Conservation (phyloP, 2,888 invertebrate species). For the Agrilus cyanescens region DNA sequence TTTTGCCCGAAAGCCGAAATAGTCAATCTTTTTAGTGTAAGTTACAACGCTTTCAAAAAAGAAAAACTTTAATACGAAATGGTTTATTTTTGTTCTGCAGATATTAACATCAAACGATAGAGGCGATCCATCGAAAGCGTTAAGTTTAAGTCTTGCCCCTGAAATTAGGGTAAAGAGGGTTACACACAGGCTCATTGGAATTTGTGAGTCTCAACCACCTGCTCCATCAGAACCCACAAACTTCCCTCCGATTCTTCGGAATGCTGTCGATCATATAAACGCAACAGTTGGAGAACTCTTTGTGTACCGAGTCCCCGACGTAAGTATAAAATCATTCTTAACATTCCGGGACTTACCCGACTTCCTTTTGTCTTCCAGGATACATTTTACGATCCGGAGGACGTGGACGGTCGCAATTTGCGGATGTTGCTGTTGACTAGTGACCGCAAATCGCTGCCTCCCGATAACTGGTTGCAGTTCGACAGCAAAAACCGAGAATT, state of each 20-base stretch:
- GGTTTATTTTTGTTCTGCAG: constrained; percentile 27
- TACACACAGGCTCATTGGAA: constrained; percentile 52
- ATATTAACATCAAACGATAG: constrained; percentile 41
- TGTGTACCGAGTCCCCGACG: constrained; percentile 69
- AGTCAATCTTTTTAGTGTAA: constrained; percentile 52
- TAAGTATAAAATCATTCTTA: constrained; percentile 29
- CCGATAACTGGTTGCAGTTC: constrained; percentile 77
- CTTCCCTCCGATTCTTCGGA: constrained; percentile 65
- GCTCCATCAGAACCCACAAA: constrained; percentile 46
- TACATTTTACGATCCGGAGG: constrained; percentile 83
- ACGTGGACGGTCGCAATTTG: constrained; percentile 61
- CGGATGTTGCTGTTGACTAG: constrained; percentile 61
- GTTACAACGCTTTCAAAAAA: constrained; percentile 16
- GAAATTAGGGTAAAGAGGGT: constrained; percentile 55
- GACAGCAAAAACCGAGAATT: constrained; percentile 81
- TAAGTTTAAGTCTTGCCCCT: constrained; percentile 52
- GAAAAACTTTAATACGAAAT: constrained; percentile 10
- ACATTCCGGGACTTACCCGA: not conserved
- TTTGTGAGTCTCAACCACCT: constrained; percentile 46
- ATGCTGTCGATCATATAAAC: constrained; percentile 74
- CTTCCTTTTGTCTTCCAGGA: constrained; percentile 44
- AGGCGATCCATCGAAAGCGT: constrained; percentile 46
- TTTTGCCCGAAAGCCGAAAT: constrained; percentile 70
- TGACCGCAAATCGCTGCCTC: constrained; percentile 54
- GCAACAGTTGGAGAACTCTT: constrained; percentile 74